These are phyloP conservation scores for Sinopyrophorus schimmeli DNA, from an alignment of 2,888 invertebrate genomes.

Conservation along the genomic window DNA sequence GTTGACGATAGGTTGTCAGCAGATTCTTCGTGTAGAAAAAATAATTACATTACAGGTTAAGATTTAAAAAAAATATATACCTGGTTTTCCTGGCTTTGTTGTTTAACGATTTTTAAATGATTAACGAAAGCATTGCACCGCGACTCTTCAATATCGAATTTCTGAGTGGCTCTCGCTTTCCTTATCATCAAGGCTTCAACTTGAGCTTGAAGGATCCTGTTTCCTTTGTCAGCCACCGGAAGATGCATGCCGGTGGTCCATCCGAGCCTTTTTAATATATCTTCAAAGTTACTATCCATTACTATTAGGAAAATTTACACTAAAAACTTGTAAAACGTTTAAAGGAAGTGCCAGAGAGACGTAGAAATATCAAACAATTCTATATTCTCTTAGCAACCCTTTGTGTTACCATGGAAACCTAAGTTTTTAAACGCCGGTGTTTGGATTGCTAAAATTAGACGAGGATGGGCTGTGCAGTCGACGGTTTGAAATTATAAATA, in stretches of 20 bases:
- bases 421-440: no score
- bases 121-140: constrained; percentile 50
- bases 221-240: constrained; percentile 78
- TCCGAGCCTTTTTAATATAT: constrained; percentile 70
- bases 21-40: constrained; percentile 60
- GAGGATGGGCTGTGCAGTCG: constrained; percentile 28
- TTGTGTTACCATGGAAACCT: background rate
- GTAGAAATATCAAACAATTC: no score
- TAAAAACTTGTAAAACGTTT: constrained; percentile 12
- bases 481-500: constrained; percentile 32
- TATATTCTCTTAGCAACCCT: no score
- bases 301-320: background rate
- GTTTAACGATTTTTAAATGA: constrained; percentile 58
- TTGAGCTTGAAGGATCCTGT: constrained; percentile 61
- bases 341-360: constrained; percentile 6
- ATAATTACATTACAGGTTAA: constrained; percentile 7
- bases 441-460: constrained; percentile 26
- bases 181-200: constrained; percentile 56
- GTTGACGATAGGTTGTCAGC: constrained; percentile 68
- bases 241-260: constrained; percentile 78
- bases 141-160: constrained; percentile 54
- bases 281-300: constrained; percentile 57
- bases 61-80: constrained; percentile 41
- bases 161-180: constrained; percentile 56
- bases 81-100: constrained; percentile 62